These are phyloP conservation scores for Stomorhina lunata DNA, from an alignment of 2,888 invertebrate species.

Conservation along the genomic window DNA sequence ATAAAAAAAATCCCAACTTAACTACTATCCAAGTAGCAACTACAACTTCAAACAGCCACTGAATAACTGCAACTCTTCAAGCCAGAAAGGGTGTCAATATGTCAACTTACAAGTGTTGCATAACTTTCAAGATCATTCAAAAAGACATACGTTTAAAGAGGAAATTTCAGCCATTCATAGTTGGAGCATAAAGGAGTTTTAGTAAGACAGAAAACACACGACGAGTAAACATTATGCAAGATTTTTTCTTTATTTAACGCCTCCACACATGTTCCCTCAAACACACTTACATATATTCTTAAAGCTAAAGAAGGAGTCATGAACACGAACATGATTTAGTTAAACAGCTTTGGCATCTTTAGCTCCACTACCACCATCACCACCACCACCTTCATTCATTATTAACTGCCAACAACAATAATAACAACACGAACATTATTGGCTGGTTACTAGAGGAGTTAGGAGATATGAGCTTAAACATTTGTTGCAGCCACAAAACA, in stretches of 20 bases:
- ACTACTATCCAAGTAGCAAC: background rate
- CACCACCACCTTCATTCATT: background rate
- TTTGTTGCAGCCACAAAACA: slow-evolving; percentile 30
- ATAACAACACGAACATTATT: background rate
- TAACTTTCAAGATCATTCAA: slow-evolving; percentile 65
- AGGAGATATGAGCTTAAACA: too few species aligned
- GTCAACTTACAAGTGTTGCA: slow-evolving; percentile 65
- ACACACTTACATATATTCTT: background rate
- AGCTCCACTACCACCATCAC: background rate
- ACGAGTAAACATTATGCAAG: slow-evolving; percentile 59
- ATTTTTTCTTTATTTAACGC: slow-evolving; percentile 45
- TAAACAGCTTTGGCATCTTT: too few species aligned
- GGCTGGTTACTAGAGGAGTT: too few species aligned
- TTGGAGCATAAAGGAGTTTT: slow-evolving; percentile 28
- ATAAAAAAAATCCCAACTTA: background rate
- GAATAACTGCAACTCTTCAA: too few species aligned
- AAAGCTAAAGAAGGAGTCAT: slow-evolving; percentile 39
- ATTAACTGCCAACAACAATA: background rate
- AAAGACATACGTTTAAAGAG: background rate
- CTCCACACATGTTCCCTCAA: slow-evolving; percentile 36
- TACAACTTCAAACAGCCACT: slow-evolving; percentile 5
- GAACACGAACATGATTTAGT: slow-evolving; percentile 36
- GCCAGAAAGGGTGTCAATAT: slow-evolving; percentile 66
- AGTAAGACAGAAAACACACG: slow-evolving; percentile 27
- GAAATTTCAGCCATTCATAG: slow-evolving; percentile 8